Evolutionary conservation across 2,797 vertebrate species (phyloP), one percentile per base, ranked within the genome.

Genomic region (Myotis planiceps): DNA sequence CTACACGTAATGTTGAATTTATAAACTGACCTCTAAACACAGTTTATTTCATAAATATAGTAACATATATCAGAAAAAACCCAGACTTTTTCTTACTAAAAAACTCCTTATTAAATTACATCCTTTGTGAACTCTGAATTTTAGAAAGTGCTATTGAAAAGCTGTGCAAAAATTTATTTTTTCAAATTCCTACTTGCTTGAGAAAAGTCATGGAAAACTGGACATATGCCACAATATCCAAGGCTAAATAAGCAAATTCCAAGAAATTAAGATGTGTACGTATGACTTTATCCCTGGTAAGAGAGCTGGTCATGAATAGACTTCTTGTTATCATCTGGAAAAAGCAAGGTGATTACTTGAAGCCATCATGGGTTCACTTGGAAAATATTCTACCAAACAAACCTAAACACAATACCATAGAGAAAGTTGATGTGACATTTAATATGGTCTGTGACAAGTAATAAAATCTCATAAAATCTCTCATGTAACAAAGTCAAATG

Each of bases 1-100:
- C 95, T 98, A 97, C 98, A 97, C 97, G 90, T 98, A 98, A 98
- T 97, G 95, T 95, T 96, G 96, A 97, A 97, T 97, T 98, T 98
- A 98, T 98, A 97, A 98, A 97, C 97, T 96, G 88, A 98, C 98
- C 96, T 95, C 90, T 97, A 97, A 98, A 98, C 98, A 95, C 51
- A 94, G 98, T 98, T 98, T 98, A 97, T 98, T 98, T 95, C 95
- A 86, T 96, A 96, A 96, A 97, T 82, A 93, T 15, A 97, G 95
- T 95, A 98, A 98, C 97, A 97, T 98, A 98, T 98, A 97, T 98
- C 98, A 98, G 95, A 93, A 96, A 93, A 7, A 76, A 94, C n/a
- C 80, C 10, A 60, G 12, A 6, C 66, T 80, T 94, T 89, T 92
- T 86, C 78, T 60, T 92, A 92, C 37, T 80, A 92, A n/a, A 87